A percentile compares a stretch with the other conserved stretches of the same genome.
Conservation (phyloP, 1,140 invertebrate genomes). For the Papilio xuthus region DNA sequence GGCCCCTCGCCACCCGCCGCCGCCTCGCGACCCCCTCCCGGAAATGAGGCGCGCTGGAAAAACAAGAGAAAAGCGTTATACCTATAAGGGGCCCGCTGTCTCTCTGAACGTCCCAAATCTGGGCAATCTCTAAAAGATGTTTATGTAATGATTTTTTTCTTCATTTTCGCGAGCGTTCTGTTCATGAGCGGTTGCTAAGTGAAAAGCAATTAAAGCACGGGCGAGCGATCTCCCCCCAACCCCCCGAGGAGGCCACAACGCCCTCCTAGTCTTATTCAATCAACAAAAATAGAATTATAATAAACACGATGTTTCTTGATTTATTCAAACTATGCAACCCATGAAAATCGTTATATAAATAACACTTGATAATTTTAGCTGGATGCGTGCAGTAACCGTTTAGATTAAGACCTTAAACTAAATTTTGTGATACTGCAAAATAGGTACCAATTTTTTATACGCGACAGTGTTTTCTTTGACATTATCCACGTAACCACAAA, state of each 20-base stretch:
- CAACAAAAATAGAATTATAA: slow-evolving; percentile 71
- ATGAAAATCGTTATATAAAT: slow-evolving; percentile 36
- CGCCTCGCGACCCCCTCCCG: slow-evolving; percentile 71
- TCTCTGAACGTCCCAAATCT: slow-evolving; percentile 75
- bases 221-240: slow-evolving; percentile 67
- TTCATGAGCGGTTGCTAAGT: slow-evolving; percentile 81
- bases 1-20: slow-evolving; percentile 77
- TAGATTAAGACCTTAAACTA: neutral
- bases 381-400: neutral
- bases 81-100: slow-evolving; percentile 72
- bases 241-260: slow-evolving; percentile 49
- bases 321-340: slow-evolving; percentile 34
- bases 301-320: slow-evolving; percentile 60
- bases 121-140: slow-evolving; percentile 79
- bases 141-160: slow-evolving; percentile 81
- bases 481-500: neutral
- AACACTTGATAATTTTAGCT: neutral
- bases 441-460: neutral
- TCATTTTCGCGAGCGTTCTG: slow-evolving; percentile 76
- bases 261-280: slow-evolving; percentile 64
- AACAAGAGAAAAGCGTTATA: slow-evolving; percentile 78
- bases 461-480: neutral
- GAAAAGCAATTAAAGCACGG: slow-evolving; percentile 81
- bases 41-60: slow-evolving; percentile 80
- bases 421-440: neutral